Evolutionary conservation across 2,888 invertebrate species (phyloP).

Genomic region (Polyploca ridens): DNA sequence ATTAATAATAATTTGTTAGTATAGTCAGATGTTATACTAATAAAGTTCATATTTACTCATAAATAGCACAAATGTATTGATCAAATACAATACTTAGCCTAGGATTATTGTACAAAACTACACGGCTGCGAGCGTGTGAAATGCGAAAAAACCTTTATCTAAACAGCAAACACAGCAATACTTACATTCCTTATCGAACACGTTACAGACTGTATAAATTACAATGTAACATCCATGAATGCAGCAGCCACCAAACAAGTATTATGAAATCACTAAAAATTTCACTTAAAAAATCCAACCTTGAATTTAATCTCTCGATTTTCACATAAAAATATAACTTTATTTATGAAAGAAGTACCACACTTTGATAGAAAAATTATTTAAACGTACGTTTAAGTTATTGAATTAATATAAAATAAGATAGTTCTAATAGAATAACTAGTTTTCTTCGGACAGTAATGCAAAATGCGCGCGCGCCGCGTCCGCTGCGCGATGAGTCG

Average conservation of each 20-base stretch:
- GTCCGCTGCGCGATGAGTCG: conserved; percentile 53
- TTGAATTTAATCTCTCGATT: neutral
- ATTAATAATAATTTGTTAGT: too few species aligned
- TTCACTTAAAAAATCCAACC: conserved; percentile 15
- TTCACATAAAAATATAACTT: neutral
- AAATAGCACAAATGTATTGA: neutral
- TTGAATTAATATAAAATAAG: neutral
- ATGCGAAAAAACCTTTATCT: neutral
- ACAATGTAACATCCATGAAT: conserved; percentile 3
- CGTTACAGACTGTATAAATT: conserved; percentile 10
- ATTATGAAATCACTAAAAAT: conserved; percentile 5
- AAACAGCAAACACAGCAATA: conserved; percentile 5
- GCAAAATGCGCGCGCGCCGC: conserved; percentile 37
- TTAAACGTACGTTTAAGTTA: neutral
- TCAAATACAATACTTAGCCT: neutral
- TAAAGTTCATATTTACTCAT: too few species aligned
- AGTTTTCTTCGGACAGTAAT: conserved; percentile 24
- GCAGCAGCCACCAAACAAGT: neutral
- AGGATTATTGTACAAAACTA: neutral
- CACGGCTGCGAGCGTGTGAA: neutral
- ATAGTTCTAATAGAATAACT: conserved; percentile 22
- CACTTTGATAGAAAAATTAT: neutral
- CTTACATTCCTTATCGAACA: conserved; percentile 12
- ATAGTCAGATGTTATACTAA: too few species aligned
- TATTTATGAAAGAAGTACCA: neutral